Evolutionary conservation across 2,113 vertebrate species (phyloP).

Genomic region (Kobus ellipsiprymnus): DNA sequence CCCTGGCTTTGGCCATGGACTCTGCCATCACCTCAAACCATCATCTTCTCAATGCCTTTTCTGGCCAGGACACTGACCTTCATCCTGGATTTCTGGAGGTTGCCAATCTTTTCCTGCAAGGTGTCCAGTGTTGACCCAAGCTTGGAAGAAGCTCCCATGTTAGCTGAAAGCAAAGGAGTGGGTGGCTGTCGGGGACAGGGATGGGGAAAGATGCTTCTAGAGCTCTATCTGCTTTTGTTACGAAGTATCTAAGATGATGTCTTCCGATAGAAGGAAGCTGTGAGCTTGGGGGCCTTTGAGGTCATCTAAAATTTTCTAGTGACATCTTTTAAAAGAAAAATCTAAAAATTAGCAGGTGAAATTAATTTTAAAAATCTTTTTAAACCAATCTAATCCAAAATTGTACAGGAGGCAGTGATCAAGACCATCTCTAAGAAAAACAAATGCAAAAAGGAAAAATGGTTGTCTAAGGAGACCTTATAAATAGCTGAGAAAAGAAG

Average conservation of each 20-base stretch:
- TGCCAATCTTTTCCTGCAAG: constrained; percentile 1
- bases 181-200: neutral
- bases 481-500: neutral
- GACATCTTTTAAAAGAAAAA: neutral
- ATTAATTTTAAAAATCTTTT: neutral
- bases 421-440: neutral
- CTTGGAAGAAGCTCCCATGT: accelerated
- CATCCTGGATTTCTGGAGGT: constrained; percentile 41
- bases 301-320: neutral
- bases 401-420: neutral
- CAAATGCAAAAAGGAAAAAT: neutral
- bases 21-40: neutral
- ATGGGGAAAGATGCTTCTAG: neutral
- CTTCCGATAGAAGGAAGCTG: neutral
- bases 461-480: neutral
- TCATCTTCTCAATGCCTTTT: neutral
- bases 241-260: accelerated
- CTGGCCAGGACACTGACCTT: constrained; percentile 37
- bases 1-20: neutral
- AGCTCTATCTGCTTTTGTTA: neutral
- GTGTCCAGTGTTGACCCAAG: neutral
- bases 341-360: neutral
- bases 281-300: neutral
- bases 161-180: constrained; percentile 46
- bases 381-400: neutral